Evolutionary conservation across 2,888 invertebrate genomes (phyloP), one percentile per base, ranked within the genome.

Genomic region (Pristionchus fissidentatus): DNA sequence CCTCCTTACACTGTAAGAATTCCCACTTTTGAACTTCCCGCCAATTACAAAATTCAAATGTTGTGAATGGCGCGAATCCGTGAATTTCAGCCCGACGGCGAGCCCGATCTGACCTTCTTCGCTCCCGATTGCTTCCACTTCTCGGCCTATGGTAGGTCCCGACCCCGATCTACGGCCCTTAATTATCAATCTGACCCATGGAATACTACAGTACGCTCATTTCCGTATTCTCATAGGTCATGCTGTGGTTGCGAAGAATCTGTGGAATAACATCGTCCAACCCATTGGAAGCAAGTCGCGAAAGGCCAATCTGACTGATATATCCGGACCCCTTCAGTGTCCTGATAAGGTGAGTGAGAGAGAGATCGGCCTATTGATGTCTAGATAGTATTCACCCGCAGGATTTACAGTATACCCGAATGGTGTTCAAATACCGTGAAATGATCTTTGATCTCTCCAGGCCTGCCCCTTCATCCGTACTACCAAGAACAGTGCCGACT

Each of bases 51-150:
- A 29, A 0, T 35, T 66, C 35, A 32, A 38, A 19, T 10, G 1
- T 66, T 32, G n/a, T n/a, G n/a, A n/a, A n/a, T n/a, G 19, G 19
- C 57, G 10, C 22, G 1, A 22, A n/a, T 29, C 32, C 32, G 32
- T 10, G 3, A 3, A n/a, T 49, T 70, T 26, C 73, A 84, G 84
- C 60, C 84, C 52, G 85, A 89, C 62, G 89, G 89, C 41, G 84
- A 86, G 13, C 85, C 87, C 29, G 86, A 89, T 66, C 83, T 89
- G 78, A 85, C 87, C 43, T 89, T 87, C 88, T 89, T 89, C 85
- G 89, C 89, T 29, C 88, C 89, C 0, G 89, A 89, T 83, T 89
- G 89, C 78, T 89, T 89, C 88, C 89, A 89, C 60, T 89, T 89
- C 84, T 89, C 89, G 2, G 41, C 41, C n/a, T 70, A 70, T 26